Conservation (phyloP, 1,140 invertebrate species). For the Leguminivora glycinivorella region DNA sequence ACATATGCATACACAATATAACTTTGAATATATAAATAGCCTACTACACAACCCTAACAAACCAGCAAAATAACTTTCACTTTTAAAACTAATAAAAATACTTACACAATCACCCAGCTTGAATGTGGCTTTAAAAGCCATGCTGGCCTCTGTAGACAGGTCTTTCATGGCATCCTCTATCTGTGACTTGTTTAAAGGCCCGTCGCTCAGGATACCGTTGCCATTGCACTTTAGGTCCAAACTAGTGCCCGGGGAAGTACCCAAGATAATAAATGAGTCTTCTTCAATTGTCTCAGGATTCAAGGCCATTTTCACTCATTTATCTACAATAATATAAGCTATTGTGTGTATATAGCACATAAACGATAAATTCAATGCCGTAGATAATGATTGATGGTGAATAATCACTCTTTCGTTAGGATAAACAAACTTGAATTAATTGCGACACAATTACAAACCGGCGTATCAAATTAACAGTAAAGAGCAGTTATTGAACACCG, state of each 20-base stretch:
- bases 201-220: slow-evolving; percentile 42
- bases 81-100: slow-evolving; percentile 32
- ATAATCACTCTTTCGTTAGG: not conserved
- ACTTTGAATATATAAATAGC: not conserved
- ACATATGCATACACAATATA: too few species aligned
- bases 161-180: slow-evolving; percentile 65
- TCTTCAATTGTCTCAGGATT: slow-evolving; percentile 57
- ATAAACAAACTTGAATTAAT: not conserved
- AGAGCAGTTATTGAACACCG: not conserved
- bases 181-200: slow-evolving; percentile 45
- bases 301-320: slow-evolving; percentile 52
- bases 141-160: slow-evolving; percentile 53
- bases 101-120: slow-evolving; percentile 60
- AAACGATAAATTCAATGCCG: not conserved
- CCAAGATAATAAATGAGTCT: slow-evolving; percentile 69
- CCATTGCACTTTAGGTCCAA: slow-evolving; percentile 55
- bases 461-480: not conserved
- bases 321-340: slow-evolving; percentile 38
- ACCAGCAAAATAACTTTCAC: not conserved
- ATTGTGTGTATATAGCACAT: not conserved
- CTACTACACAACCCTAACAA: not conserved
- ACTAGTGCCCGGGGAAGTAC: slow-evolving; percentile 62
- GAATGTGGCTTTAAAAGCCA: slow-evolving; percentile 63
- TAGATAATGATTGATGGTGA: slow-evolving; percentile 6
- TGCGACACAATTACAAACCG: slow-evolving; percentile 12